phyloP scores from a whole-genome alignment of 2,113 vertebrate genomes.

The Rafetus swinhoei region DNA sequence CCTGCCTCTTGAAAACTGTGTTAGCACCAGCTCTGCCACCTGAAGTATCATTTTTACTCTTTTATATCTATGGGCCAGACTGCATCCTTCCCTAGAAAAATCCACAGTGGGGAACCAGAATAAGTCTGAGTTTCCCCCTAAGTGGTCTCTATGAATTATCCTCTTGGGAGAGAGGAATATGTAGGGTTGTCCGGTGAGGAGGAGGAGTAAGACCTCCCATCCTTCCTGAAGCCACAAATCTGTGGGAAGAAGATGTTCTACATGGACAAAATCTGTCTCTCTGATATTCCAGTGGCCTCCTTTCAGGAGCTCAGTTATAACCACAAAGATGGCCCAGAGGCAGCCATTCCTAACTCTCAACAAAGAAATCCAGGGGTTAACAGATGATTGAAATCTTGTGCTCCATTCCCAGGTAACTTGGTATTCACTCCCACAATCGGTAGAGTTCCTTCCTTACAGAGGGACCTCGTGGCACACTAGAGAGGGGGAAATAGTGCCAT shows the following conservation, averaged over 20 bases:
- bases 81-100: neutral
- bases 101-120: neutral
- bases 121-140: neutral
- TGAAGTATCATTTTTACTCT: neutral
- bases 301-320: neutral
- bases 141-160: neutral
- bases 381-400: neutral
- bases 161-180: neutral
- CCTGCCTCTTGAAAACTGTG: neutral
- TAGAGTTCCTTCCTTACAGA: neutral
- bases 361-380: neutral
- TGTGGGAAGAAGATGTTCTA: accelerated
- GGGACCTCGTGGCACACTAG: neutral
- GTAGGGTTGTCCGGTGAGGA: neutral
- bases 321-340: neutral
- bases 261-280: neutral
- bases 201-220: neutral
- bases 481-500: neutral
- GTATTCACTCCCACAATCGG: neutral
- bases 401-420: neutral
- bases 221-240: neutral
- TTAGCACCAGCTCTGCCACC: neutral
- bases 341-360: neutral
- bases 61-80: neutral
- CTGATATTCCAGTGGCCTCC: neutral